phyloP scores from a whole-genome alignment of 2,113 vertebrate genomes.

The Passer domesticus region DNA sequence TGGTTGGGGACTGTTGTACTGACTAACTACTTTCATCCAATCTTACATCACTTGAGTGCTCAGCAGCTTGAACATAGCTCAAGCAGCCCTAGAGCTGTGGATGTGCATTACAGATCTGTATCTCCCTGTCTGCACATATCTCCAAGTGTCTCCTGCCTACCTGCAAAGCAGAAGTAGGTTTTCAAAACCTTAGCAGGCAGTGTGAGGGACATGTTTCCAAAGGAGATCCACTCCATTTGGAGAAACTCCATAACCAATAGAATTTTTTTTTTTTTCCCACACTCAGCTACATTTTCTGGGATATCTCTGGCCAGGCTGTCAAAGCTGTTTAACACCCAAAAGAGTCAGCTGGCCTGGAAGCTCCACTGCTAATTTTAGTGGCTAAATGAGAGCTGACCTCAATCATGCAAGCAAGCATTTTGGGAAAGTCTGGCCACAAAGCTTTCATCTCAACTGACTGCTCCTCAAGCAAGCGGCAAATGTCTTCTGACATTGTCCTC shows the following conservation, averaged over 20 bases:
- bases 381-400: background rate
- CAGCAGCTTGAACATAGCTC: background rate
- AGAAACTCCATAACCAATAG: background rate
- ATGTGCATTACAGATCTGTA: too few relatives aligned
- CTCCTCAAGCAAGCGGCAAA: background rate
- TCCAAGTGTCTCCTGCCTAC: background rate
- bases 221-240: background rate
- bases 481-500: slow-evolving; percentile 4
- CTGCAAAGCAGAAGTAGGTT: background rate
- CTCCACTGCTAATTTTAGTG: rapidly evolving
- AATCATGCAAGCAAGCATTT: background rate
- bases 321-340: background rate
- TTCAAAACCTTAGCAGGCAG: background rate
- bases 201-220: rapidly evolving
- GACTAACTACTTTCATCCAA: background rate
- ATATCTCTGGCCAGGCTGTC: background rate
- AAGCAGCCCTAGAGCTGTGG: background rate
- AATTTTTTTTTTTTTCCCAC: background rate
- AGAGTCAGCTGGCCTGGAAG: background rate
- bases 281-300: background rate
- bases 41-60: background rate
- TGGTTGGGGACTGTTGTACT: background rate
- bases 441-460: background rate
- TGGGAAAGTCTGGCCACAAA: background rate
- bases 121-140: background rate